Percentiles rank a stretch among this genome's conserved stretches.
Conservation (phyloP, 2,797 vertebrate genomes). For the Agapornis canus region DNA sequence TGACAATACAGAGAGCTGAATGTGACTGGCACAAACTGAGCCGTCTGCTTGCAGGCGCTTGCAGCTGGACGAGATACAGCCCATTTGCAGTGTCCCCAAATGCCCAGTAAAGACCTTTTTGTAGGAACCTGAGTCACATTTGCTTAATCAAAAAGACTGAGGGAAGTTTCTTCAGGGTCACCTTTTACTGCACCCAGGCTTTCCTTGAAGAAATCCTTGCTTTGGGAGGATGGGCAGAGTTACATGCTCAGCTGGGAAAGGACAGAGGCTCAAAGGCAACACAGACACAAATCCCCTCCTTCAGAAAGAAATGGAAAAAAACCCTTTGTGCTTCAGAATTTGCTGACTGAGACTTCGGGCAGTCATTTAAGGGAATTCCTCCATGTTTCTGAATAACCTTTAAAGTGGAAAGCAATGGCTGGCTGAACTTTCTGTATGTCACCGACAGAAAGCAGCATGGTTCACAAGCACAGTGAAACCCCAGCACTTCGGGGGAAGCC, state of each 20-base stretch:
- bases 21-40: background rate
- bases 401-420: background rate
- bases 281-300: background rate
- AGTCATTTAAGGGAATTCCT: conserved; percentile 21
- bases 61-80: background rate
- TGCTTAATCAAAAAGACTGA: background rate
- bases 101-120: background rate
- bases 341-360: background rate
- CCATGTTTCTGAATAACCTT: background rate
- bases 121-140: background rate
- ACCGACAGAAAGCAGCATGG: background rate
- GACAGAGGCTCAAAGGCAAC: background rate
- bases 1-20: background rate
- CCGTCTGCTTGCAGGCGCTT: background rate
- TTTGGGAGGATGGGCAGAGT: background rate
- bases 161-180: background rate
- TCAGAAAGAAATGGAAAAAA: background rate
- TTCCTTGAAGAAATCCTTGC: background rate
- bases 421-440: background rate
- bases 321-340: background rate
- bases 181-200: background rate
- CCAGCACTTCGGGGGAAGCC: background rate
- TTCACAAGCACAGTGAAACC: background rate
- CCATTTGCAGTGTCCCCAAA: background rate
- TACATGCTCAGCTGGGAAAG: background rate